Conservation (phyloP, 2,797 vertebrate species). For the Morus bassanus region DNA sequence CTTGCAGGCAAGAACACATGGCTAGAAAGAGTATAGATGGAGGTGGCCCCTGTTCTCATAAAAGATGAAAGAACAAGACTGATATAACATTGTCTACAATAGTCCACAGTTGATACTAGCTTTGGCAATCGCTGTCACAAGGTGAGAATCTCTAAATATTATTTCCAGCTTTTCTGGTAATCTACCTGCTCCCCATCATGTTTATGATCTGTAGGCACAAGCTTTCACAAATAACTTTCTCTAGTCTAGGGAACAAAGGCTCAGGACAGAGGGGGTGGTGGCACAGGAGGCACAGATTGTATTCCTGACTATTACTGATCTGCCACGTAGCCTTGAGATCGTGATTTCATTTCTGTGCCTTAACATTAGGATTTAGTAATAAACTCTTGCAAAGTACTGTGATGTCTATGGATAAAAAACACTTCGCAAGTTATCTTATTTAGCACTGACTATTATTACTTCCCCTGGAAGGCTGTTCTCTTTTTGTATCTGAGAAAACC, state of each 20-base stretch:
- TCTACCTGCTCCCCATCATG: too few relatives aligned
- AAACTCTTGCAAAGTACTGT: background rate
- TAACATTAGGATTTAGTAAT: background rate
- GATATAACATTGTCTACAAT: background rate
- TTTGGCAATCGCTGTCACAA: background rate
- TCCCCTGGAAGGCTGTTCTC: background rate
- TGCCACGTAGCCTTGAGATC: background rate
- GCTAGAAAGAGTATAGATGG: background rate
- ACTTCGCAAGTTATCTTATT: background rate
- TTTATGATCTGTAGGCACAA: background rate
- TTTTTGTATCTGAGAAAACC: background rate
- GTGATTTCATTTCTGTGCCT: background rate
- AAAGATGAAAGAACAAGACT: background rate
- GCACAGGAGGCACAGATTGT: background rate
- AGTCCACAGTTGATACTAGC: background rate
- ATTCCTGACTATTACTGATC: background rate
- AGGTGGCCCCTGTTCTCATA: background rate
- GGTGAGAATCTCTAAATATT: accelerated
- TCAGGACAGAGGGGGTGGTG: background rate
- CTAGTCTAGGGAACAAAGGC: background rate
- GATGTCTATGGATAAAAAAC: background rate
- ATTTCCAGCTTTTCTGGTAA: background rate
- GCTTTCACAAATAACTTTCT: background rate
- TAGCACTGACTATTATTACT: background rate
- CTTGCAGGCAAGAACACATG: background rate